Percentiles rank a stretch among this genome's conserved stretches.
Conservation (phyloP, 2,888 invertebrate species). For the Tenthredo mesomela region DNA sequence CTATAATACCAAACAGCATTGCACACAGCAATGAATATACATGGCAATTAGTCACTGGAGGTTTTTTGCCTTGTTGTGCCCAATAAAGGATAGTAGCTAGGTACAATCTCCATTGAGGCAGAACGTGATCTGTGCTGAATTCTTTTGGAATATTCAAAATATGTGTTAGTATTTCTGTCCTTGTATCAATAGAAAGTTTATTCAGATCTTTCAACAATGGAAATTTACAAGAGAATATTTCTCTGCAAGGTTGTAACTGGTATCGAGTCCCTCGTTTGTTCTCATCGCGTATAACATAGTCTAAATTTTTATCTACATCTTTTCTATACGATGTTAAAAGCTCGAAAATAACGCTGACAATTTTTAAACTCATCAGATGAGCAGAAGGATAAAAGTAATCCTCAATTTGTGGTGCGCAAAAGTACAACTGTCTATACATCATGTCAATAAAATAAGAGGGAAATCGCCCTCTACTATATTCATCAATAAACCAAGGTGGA, state of each 20-base stretch:
- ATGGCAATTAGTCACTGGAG: constrained; percentile 77
- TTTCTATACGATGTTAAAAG: constrained; percentile 70
- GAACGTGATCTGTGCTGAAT: constrained; percentile 73
- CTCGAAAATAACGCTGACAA: constrained; percentile 82
- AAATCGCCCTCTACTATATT: constrained; percentile 82
- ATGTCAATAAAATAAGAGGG: constrained; percentile 86
- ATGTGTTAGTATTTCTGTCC: constrained; percentile 77
- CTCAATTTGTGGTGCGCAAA: constrained; percentile 87
- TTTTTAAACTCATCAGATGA: constrained; percentile 81
- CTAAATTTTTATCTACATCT: constrained; percentile 61
- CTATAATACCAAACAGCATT: constrained; percentile 81
- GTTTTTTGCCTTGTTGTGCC: constrained; percentile 76
- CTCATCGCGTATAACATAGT: constrained; percentile 70
- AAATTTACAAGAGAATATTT: constrained; percentile 61
- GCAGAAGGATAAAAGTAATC: constrained; percentile 83
- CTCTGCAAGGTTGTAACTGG: constrained; percentile 57
- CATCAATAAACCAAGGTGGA: constrained; percentile 82
- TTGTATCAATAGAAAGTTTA: constrained; percentile 63
- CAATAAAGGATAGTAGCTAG: constrained; percentile 83
- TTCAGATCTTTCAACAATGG: constrained; percentile 74
- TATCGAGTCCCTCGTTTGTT: constrained; percentile 61
- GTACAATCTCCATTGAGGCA: constrained; percentile 83
- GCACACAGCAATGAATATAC: constrained; percentile 82
- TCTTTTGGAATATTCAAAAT: constrained; percentile 78
- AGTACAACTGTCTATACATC: constrained; percentile 82